phyloP scores from a whole-genome alignment of 2,113 vertebrate species.

The Leiothrix lutea region DNA sequence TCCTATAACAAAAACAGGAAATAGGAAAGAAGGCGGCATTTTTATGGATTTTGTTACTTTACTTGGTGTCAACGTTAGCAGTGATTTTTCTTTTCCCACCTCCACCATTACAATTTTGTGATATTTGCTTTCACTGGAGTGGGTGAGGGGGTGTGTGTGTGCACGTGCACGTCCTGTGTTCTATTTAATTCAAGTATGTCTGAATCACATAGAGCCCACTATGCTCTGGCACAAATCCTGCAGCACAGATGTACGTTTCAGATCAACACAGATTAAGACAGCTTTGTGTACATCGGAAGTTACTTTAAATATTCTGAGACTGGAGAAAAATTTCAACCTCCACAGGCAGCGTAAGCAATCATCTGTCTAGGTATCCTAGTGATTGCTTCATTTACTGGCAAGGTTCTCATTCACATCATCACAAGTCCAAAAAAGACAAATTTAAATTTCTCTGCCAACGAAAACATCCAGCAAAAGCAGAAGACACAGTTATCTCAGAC shows the following conservation, averaged over 20 bases:
- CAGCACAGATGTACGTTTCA: background rate
- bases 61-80: background rate
- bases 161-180: background rate
- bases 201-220: background rate
- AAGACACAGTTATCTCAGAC: background rate
- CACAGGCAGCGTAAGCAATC: background rate
- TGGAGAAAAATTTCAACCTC: background rate
- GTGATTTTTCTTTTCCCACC: background rate
- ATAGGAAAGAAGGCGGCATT: background rate
- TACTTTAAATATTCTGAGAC: background rate
- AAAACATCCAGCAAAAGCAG: background rate
- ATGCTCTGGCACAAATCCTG: background rate
- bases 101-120: background rate
- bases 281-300: background rate
- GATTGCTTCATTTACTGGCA: background rate
- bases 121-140: background rate
- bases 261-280: background rate
- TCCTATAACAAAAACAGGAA: conserved; percentile 55
- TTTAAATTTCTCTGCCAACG: background rate
- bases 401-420: background rate
- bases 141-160: fast-evolving
- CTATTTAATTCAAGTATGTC: background rate
- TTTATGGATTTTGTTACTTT: background rate
- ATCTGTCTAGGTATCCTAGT: background rate
- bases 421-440: background rate